Conservation (phyloP, 2,888 invertebrate genomes). For the Aporophyla lueneburgensis region DNA sequence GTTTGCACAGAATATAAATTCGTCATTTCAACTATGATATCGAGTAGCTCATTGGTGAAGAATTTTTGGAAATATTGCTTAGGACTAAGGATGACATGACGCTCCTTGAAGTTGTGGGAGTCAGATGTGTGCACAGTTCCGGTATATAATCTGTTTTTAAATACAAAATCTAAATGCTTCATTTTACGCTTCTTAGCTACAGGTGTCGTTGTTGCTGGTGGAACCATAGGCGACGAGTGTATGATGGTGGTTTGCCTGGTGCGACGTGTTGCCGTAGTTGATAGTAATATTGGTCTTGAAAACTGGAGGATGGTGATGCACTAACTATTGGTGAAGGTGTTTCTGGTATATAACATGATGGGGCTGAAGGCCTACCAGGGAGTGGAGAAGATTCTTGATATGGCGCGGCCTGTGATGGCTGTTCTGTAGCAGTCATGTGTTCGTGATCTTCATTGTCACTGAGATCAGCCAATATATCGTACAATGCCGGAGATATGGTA, state of each 20-base stretch:
- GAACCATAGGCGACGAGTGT: slow-evolving; percentile 26
- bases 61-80: slow-evolving; percentile 30
- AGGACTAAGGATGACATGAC: slow-evolving; percentile 14
- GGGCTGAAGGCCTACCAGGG: slow-evolving; percentile 16
- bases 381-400: slow-evolving; percentile 29
- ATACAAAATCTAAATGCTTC: slow-evolving; percentile 30
- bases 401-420: slow-evolving; percentile 7
- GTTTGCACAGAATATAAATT: slow-evolving; percentile 28
- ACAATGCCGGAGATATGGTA: slow-evolving; percentile 10
- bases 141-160: slow-evolving; percentile 27
- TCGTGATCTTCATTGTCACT: slow-evolving; percentile 19
- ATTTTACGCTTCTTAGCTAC: slow-evolving; percentile 20
- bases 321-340: slow-evolving; percentile 21
- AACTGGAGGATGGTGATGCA: slow-evolving; percentile 20
- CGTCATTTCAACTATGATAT: slow-evolving; percentile 24
- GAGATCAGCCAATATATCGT: slow-evolving; percentile 23
- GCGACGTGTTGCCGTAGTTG: slow-evolving; percentile 10
- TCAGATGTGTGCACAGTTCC: slow-evolving; percentile 14
- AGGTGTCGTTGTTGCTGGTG: slow-evolving; percentile 23
- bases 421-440: slow-evolving; percentile 13
- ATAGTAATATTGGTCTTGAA: slow-evolving; percentile 10
- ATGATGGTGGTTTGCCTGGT: slow-evolving; percentile 16
- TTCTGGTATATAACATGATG: slow-evolving; percentile 24
- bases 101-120: slow-evolving; percentile 6
- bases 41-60: slow-evolving; percentile 11